These are phyloP conservation scores for Channa striata DNA, from an alignment of 2,797 vertebrate species.

Conservation along the genomic window DNA sequence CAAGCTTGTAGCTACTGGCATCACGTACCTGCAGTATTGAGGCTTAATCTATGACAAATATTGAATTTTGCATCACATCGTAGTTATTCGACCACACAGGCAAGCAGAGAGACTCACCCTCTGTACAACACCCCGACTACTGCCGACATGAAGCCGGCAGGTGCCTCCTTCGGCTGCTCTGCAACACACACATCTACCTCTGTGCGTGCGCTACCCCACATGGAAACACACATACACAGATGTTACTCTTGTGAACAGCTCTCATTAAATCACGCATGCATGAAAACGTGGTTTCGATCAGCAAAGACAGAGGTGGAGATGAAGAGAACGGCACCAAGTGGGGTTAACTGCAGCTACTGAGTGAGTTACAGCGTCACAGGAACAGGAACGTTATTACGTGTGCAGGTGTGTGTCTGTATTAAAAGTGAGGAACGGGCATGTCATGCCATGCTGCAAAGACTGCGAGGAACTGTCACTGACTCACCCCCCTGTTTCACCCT, in stretches of 20 bases:
- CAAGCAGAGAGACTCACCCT: conserved; percentile 71
- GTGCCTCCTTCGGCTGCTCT: conserved; percentile 53
- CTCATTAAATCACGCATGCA: conserved; percentile 3
- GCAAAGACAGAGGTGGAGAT: conserved; percentile 23
- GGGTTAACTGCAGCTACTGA: conserved; percentile 36
- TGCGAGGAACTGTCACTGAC: conserved; percentile 50
- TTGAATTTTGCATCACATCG: conserved; percentile 7
- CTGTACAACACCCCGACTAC: conserved; percentile 70
- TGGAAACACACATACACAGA: conserved; percentile 26
- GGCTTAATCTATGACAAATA: background rate
- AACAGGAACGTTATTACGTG: conserved; percentile 18
- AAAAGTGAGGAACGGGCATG: conserved; percentile 11
- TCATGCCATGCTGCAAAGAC: conserved; percentile 40
- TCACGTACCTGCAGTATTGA: background rate
- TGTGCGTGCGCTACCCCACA: conserved; percentile 47
- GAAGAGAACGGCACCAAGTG: conserved; percentile 27
- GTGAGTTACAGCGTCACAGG: conserved; percentile 32
- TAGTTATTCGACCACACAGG: conserved; percentile 8
- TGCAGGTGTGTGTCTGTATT: conserved; percentile 4
- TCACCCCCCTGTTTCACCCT: conserved; percentile 75
- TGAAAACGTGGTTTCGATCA: conserved; percentile 19
- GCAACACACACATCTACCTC: conserved; percentile 57
- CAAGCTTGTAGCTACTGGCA: background rate
- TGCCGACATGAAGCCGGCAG: conserved; percentile 71
- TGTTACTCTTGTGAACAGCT: conserved; percentile 20